A percentile compares a stretch with the other conserved stretches of the same genome.
phyloP scores from a whole-genome alignment of 2,888 invertebrate species.

The Cantharis nigra region DNA sequence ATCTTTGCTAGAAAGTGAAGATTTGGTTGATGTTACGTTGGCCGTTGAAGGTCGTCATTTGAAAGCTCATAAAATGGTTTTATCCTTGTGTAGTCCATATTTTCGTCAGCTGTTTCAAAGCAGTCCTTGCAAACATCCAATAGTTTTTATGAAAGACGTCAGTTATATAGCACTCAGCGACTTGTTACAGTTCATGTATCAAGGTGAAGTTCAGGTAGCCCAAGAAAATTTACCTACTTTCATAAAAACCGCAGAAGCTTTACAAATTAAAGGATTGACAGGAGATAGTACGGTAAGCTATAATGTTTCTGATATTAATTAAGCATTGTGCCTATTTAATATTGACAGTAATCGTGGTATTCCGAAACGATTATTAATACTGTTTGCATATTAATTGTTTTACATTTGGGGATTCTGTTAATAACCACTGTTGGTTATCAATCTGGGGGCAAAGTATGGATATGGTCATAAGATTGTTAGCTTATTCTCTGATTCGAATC shows the following conservation, averaged over 20 bases:
- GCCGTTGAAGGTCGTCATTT: slow-evolving; percentile 66
- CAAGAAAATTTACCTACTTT: slow-evolving; percentile 53
- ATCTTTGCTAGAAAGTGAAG: slow-evolving; percentile 52
- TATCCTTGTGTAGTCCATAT: slow-evolving; percentile 79
- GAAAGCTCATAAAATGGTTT: slow-evolving; percentile 76
- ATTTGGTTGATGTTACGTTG: slow-evolving; percentile 56
- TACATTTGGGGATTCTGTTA: too few species aligned
- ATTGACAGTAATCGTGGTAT: too few species aligned
- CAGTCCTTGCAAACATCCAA: slow-evolving; percentile 74
- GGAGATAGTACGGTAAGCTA: slow-evolving; percentile 51
- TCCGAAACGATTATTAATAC: too few species aligned
- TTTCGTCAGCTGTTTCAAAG: slow-evolving; percentile 73
- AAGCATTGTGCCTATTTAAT: too few species aligned
- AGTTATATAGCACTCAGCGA: slow-evolving; percentile 67
- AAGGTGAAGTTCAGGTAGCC: slow-evolving; percentile 66
- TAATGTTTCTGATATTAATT: too few species aligned
- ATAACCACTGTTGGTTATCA: too few species aligned
- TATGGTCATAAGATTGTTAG: too few species aligned
- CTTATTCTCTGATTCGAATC: too few species aligned
- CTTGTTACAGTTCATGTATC: slow-evolving; percentile 74
- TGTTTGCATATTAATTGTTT: too few species aligned
- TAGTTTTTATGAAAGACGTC: slow-evolving; percentile 74
- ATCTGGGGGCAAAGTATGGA: too few species aligned
- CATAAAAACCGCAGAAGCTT: slow-evolving; percentile 55
- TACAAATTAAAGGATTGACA: slow-evolving; percentile 55